Base-by-base conservation (phyloP, 2,797 vertebrate genomes). In the Sebastiscus albofasciatus region DNA sequence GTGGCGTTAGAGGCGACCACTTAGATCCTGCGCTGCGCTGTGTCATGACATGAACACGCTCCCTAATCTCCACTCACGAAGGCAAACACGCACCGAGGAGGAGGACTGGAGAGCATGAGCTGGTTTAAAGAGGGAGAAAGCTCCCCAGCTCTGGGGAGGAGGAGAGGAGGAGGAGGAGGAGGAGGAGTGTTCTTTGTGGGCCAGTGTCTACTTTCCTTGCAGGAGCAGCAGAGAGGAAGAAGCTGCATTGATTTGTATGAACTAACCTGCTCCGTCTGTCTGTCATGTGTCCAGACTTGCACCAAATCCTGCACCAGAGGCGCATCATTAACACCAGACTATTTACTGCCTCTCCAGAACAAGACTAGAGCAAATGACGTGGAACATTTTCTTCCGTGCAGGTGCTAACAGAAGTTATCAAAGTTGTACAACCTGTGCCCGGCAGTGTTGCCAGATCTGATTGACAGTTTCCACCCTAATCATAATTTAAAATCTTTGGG, bases 31-130 rank as follows among this genome's bases (percentile, higher is more conserved):
- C 86, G 71, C 73, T 9, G 80, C 86, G 34, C 89, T 89, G 80
- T 81, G 75, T 94, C 95, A 95, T 95, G 94, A 90, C 94, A 94
- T 68, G 92, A 62, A 82, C 64, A 26, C 75, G 64, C 84, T 71
- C 75, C 64, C 74, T 67, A 80, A 68, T 85, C 75, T 90, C 77
- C 71, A 70, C 72, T 85, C 75, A 72, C 69, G 60, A 65, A 77
- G 85, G 73, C 81, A 84, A 76, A 77, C 91, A 75, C 27, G 77
- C 82, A 81, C 42, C 61, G 81, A 80, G 85, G 58, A 82, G 10
- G 66, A 82, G 12, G 66, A 78, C 85, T 75, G 77, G 73, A 39
- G 82, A 85, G 92, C 72, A 76, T 33, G 83, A 87, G 82, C 92
- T 77, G 79, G 81, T 86, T 87, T 80, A 36, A 76, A 82, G 86